A percentile compares a stretch with the other conserved stretches of the same genome.
These are phyloP conservation scores for Pavo muticus DNA, from an alignment of 2,113 vertebrate species.

Conservation along the genomic window DNA sequence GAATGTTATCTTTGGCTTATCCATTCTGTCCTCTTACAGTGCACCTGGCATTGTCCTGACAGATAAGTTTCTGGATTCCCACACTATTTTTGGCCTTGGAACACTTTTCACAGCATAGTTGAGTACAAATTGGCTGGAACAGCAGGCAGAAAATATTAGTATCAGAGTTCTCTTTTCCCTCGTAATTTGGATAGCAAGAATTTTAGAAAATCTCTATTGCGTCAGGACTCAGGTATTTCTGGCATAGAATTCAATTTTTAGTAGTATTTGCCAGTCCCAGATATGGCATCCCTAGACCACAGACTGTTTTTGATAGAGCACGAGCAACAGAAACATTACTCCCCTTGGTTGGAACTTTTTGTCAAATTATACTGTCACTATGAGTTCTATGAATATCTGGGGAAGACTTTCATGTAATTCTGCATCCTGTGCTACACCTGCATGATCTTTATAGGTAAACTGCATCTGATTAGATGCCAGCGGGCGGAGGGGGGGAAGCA, in stretches of 20 bases:
- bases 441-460: background rate
- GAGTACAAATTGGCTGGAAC: background rate
- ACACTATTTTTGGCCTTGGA: background rate
- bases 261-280: background rate
- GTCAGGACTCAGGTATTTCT: background rate
- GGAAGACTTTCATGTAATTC: background rate
- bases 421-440: background rate
- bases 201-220: background rate
- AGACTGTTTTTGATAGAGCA: background rate
- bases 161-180: background rate
- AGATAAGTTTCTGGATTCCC: background rate
- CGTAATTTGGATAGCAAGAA: background rate
- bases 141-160: background rate
- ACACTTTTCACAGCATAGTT: background rate
- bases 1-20: background rate
- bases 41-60: background rate
- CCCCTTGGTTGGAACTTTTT: background rate
- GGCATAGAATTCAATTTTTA: background rate
- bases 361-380: background rate
- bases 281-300: background rate
- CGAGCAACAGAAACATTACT: background rate
- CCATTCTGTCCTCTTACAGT: background rate
- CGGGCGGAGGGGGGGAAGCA: accelerated
- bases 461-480: background rate
- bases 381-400: background rate